phyloP scores from a whole-genome alignment of 2,888 invertebrate genomes.

The Eueremaeus valkanovi region DNA sequence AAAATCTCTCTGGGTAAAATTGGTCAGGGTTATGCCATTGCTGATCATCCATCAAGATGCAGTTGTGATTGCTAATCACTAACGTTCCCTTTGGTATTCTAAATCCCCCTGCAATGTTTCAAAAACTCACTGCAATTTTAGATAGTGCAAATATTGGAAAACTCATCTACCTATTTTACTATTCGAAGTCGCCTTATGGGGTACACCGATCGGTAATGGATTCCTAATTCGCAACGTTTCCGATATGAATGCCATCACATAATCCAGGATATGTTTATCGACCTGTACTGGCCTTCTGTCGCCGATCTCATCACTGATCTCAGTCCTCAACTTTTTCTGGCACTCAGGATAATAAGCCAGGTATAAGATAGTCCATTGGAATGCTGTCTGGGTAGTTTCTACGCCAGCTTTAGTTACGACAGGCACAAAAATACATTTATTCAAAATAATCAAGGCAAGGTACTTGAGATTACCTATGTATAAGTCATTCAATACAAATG shows the following conservation, averaged over 20 bases:
- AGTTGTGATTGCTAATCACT: background rate
- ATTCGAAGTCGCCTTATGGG: background rate
- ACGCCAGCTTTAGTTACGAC: conserved; percentile 26
- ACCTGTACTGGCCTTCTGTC: background rate
- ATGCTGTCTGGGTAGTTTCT: background rate
- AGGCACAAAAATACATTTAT: too few relatives aligned
- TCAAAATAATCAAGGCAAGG: too few relatives aligned
- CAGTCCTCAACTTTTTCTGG: background rate
- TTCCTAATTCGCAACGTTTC: background rate
- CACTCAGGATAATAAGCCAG: background rate
- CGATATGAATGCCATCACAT: conserved; percentile 4
- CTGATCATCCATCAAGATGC: background rate
- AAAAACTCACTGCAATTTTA: too few relatives aligned
- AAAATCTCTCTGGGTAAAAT: conserved; percentile 27
- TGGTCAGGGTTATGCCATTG: background rate
- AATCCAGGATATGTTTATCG: background rate
- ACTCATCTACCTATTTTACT: background rate
- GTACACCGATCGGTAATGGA: background rate
- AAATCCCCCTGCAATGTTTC: background rate
- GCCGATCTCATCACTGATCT: background rate
- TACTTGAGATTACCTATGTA: too few relatives aligned
- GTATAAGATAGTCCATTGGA: conserved; percentile 18
- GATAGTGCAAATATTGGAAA: too few relatives aligned
- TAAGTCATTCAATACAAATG: too few relatives aligned
- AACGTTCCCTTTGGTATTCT: background rate